Conservation (phyloP, 2,888 invertebrate genomes). For the Campoletis raptor region DNA sequence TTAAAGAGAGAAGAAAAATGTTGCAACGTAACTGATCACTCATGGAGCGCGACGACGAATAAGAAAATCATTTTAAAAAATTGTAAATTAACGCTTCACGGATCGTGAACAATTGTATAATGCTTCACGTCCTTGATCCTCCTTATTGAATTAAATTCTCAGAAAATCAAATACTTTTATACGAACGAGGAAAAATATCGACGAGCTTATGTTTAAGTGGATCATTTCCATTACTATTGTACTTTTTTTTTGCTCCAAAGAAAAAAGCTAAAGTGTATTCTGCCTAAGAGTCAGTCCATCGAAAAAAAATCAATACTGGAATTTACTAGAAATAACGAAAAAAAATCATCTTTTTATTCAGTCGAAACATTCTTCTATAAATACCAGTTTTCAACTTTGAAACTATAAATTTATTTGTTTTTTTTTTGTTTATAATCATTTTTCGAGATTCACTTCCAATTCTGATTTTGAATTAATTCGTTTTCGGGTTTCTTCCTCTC, state of each 20-base stretch:
- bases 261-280: not conserved
- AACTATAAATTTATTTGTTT: not conserved
- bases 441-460: not conserved
- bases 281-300: not conserved
- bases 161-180: constrained; percentile 38
- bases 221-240: not conserved
- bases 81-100: constrained; percentile 52
- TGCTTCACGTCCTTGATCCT: constrained; percentile 55
- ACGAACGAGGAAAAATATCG: not conserved
- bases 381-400: not conserved
- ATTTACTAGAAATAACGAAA: not conserved
- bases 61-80: constrained; percentile 47
- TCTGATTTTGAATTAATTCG: not conserved
- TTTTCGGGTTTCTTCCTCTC: constrained; percentile 17
- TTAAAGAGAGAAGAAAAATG: constrained; percentile 24
- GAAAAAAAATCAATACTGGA: not conserved
- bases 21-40: constrained; percentile 41
- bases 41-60: constrained; percentile 59
- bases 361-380: not conserved
- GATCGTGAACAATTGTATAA: constrained; percentile 65
- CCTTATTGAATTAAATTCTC: constrained; percentile 40
- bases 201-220: not conserved
- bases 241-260: not conserved
- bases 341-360: not conserved
- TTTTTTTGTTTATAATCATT: not conserved